Percentiles rank a stretch among this genome's conserved stretches.
Conservation (phyloP, 2,888 invertebrate species). For the Xiphydria camelus region DNA sequence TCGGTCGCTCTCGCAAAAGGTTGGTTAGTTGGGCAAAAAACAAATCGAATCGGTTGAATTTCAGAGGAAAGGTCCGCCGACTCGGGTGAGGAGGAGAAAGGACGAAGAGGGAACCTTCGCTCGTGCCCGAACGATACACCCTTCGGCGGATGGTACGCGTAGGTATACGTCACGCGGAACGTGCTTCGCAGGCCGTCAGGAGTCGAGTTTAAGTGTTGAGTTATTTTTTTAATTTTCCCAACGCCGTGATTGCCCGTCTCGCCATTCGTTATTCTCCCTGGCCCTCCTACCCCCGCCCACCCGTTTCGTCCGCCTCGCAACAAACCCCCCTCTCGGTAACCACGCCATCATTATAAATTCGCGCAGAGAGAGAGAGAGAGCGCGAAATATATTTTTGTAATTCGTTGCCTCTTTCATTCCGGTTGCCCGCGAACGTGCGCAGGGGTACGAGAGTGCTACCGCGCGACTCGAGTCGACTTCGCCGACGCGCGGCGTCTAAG, state of each 20-base stretch:
- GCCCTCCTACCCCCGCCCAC: too few relatives aligned
- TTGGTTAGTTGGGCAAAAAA: too few relatives aligned
- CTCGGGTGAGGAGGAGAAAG: too few relatives aligned
- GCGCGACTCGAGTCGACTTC: conserved; percentile 1
- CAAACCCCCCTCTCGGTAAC: background rate
- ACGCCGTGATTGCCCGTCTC: conserved; percentile 5
- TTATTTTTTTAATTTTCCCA: conserved; percentile 23
- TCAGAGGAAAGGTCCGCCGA: too few relatives aligned
- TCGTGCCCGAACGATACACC: conserved; percentile 28
- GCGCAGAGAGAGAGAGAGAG: background rate
- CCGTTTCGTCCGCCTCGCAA: too few relatives aligned
- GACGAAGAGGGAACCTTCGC: conserved; percentile 25
- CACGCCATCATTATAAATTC: conserved; percentile 5
- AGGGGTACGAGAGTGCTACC: background rate
- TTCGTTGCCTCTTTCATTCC: background rate
- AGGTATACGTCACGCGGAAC: too few relatives aligned
- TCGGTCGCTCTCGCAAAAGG: too few relatives aligned
- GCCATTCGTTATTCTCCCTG: conserved; percentile 24
- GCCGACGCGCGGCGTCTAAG: conserved; percentile 3
- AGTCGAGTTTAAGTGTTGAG: conserved; percentile 13
- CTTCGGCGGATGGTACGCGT: conserved; percentile 6
- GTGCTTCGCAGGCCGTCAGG: background rate
- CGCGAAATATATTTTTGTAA: background rate
- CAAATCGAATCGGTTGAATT: too few relatives aligned
- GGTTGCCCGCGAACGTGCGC: background rate